Evolutionary conservation across 1,140 invertebrate genomes (phyloP).

Genomic region (Drosophila teissieri): DNA sequence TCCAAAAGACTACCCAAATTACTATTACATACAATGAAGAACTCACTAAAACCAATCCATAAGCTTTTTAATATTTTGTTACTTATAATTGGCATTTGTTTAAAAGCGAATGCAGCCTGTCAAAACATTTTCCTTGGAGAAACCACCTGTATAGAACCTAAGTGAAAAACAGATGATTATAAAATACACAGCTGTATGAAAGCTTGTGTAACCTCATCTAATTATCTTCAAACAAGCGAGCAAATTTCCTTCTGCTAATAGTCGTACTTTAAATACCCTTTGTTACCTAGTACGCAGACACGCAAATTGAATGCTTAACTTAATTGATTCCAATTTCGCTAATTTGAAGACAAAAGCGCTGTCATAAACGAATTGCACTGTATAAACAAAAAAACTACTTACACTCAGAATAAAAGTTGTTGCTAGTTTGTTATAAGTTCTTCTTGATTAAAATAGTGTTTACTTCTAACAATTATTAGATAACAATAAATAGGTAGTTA

Average conservation of each 20-base stretch:
- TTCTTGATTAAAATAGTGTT: no score
- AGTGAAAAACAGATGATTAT: background rate
- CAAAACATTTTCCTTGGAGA: no score
- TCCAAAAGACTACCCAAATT: background rate
- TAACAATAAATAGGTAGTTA: no score
- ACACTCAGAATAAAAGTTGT: background rate
- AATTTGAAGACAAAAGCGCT: constrained; percentile 40
- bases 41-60: no score
- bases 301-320: constrained; percentile 55
- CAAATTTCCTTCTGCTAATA: constrained; percentile 35
- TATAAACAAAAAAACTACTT: constrained; percentile 9
- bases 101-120: no score
- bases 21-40: background rate
- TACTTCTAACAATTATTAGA: no score
- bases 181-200: constrained; percentile 8
- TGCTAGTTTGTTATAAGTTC: no score
- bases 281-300: constrained; percentile 42
- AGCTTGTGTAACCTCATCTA: constrained; percentile 25
- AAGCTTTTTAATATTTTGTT: background rate
- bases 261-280: constrained; percentile 50
- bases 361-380: constrained; percentile 4
- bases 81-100: background rate
- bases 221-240: constrained; percentile 65
- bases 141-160: background rate
- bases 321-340: constrained; percentile 60